Percentiles rank a stretch among this genome's conserved stretches.
phyloP scores from a whole-genome alignment of 2,888 invertebrate species.

The Xylota sylvarum region DNA sequence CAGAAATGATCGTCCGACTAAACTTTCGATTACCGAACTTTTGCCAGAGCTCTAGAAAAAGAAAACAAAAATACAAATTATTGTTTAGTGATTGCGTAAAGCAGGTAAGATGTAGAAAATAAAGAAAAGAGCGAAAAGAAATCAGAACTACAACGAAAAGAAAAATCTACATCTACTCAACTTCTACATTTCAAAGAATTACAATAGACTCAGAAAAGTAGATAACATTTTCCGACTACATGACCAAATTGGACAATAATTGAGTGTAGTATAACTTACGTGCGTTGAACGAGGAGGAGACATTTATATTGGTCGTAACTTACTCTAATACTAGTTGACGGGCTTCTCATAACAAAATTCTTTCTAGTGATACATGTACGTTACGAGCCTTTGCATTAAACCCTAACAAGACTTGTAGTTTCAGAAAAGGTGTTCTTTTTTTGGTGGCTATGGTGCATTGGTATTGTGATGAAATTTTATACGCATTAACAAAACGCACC shows the following conservation, averaged over 20 bases:
- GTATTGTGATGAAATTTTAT: too few species aligned
- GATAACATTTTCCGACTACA: not conserved
- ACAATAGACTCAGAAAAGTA: not conserved
- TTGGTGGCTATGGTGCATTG: too few species aligned
- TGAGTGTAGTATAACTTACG: not conserved
- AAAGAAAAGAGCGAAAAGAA: conserved; percentile 35
- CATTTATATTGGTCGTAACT: not conserved
- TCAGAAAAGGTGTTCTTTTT: too few species aligned
- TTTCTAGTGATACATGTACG: too few species aligned
- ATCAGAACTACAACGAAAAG: not conserved
- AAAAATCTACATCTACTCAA: not conserved
- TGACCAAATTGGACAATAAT: not conserved
- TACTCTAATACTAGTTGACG: not conserved
- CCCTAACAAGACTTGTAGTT: too few species aligned
- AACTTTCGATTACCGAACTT: conserved; percentile 99
- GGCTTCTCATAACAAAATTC: too few species aligned
- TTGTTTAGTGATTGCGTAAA: conserved; percentile 14
- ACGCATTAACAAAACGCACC: too few species aligned
- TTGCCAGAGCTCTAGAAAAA: conserved; percentile 97
- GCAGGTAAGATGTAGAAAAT: conserved; percentile 75
- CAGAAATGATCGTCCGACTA: conserved; percentile 98
- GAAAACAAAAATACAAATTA: conserved; percentile 50
- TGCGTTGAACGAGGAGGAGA: not conserved
- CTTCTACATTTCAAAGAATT: not conserved
- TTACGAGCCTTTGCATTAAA: too few species aligned